Evolutionary conservation across 1,140 invertebrate genomes (phyloP), one percentile per base, ranked within the genome.

Genomic region (Nilaparvata lugens): DNA sequence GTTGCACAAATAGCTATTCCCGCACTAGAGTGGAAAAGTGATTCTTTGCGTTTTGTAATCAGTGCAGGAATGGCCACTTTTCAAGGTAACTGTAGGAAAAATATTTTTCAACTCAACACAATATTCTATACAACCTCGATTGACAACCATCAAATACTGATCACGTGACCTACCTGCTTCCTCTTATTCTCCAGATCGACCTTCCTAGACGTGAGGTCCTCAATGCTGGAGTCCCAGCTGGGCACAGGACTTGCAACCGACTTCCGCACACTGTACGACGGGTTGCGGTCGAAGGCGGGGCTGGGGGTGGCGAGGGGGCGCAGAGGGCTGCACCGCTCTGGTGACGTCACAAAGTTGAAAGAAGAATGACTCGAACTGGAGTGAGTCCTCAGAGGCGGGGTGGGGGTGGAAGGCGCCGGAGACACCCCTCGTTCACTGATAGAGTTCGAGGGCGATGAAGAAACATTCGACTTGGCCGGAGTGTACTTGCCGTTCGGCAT

Each of bases 181-280:
- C 78, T 71, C 60, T 70, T 75, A 19, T 71, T 68, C 67, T 80
- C 78, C 4, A 78, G 76, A 52, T 79, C 76, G 18, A 21, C 56
- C 40, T 60, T 60, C 13, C 68, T 68, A 4, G 73, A 73, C 72
- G 74, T 75, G 7, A 72, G 31, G 38, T 53, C 58, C 16, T 52
- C 51, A 11, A 55, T 16, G 35, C 53, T 55, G 21, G 45, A 35
- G 21, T 66, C 23, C 73, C 72, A 0, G 71, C 68, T 23, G 60
- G 43, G 14, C 31, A 35, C 31, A 56, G 6, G 64, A 52, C 42
- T 60, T 40, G 58, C 25, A 19, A 42, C 51, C 16, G 48, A 56
- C 18, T 52, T 60, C 11, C 18, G 4, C 4, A 24, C 23, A 16
- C 38, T 42, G 51, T 64, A 64, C 19, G 60, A 55, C 4, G 63